Conservation (phyloP, 2,113 vertebrate species). For the Tachysurus fulvidraco region DNA sequence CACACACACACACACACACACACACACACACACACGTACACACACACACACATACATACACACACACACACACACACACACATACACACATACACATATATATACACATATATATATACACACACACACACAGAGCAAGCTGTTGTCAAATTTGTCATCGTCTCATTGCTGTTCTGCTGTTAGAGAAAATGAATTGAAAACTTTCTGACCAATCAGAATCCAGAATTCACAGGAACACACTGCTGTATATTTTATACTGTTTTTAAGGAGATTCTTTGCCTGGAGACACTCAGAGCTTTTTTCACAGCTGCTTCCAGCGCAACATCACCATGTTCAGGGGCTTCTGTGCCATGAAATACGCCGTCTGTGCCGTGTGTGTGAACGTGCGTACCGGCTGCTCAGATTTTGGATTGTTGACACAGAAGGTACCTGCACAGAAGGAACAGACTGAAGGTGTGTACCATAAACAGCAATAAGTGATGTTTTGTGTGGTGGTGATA, state of each 20-base stretch:
- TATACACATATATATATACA: no score
- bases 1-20: not conserved
- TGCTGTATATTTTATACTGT: not conserved
- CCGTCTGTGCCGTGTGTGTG: constrained; percentile 88
- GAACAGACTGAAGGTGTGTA: constrained; percentile 40
- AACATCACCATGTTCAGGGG: constrained; percentile 84
- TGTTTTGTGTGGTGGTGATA: not conserved
- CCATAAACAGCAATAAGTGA: not conserved
- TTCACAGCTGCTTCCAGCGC: constrained; percentile 66
- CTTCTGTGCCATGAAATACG: constrained; percentile 95
- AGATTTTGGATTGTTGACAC: constrained; percentile 60
- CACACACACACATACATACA: no score
- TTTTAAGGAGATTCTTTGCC: constrained; percentile 57
- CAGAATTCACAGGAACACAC: not conserved
- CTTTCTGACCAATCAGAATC: not conserved
- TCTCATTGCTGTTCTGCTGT: not conserved
- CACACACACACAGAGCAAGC: not conserved
- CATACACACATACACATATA: not conserved
- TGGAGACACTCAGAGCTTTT: constrained; percentile 35
- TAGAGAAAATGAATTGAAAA: not conserved
- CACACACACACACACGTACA: not conserved
- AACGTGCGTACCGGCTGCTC: constrained; percentile 77
- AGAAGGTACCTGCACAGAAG: constrained; percentile 43
- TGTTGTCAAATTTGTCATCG: not conserved
- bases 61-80: constrained; percentile 49